phyloP scores from a whole-genome alignment of 2,113 vertebrate species.

The Aleadryas rufinucha region DNA sequence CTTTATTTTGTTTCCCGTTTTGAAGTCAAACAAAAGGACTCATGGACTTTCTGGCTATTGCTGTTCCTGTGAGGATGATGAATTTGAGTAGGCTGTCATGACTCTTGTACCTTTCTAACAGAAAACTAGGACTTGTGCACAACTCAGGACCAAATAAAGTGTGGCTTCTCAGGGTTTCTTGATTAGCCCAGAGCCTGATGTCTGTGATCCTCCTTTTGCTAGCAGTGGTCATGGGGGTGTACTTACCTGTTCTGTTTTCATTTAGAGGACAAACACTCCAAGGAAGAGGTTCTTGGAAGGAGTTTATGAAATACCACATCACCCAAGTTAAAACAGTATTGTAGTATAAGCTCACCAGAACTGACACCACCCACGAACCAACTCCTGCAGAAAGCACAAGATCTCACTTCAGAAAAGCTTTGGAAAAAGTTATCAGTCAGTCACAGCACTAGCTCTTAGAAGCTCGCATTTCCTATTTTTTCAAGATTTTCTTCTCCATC shows the following conservation, averaged over 20 bases:
- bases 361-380: constrained; percentile 68
- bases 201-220: background rate
- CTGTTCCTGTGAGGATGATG: background rate
- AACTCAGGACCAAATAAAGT: background rate
- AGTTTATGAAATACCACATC: constrained; percentile 88
- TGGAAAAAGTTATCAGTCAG: background rate
- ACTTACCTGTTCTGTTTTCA: constrained; percentile 79
- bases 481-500: background rate
- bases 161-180: background rate
- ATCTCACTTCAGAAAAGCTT: background rate
- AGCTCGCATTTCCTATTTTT: background rate
- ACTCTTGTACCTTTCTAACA: background rate
- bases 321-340: constrained; percentile 86
- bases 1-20: background rate
- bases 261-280: constrained; percentile 81
- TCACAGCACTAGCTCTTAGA: background rate
- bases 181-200: background rate
- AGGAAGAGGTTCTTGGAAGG: constrained; percentile 85
- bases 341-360: constrained; percentile 83
- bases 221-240: background rate
- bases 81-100: background rate
- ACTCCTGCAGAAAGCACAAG: constrained; percentile 70
- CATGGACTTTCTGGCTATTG: background rate
- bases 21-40: background rate
- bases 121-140: background rate